phyloP scores from a whole-genome alignment of 2,113 vertebrate species.

The Thunnus thynnus region DNA sequence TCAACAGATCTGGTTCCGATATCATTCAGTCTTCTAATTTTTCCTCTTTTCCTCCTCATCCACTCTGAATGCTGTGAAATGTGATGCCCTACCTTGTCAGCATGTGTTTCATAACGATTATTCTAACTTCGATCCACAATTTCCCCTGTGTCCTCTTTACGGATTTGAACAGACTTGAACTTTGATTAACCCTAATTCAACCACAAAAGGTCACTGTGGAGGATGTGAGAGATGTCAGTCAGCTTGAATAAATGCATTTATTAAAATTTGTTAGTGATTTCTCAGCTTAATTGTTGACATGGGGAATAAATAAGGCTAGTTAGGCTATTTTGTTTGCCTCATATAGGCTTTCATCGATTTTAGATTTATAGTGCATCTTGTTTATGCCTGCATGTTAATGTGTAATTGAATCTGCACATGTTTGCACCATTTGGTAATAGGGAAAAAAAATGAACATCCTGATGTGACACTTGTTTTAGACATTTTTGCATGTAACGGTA shows the following conservation, averaged over 20 bases:
- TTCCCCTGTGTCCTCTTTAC: slow-evolving; percentile 37
- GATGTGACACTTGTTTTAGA: background rate
- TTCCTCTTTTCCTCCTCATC: background rate
- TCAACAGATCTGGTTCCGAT: slow-evolving; percentile 35
- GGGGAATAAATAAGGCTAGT: slow-evolving; percentile 7
- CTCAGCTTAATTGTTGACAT: slow-evolving; percentile 21
- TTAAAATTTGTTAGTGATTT: slow-evolving; percentile 10
- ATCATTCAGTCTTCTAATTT: slow-evolving; percentile 12
- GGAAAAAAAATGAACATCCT: background rate
- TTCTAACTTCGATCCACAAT: slow-evolving; percentile 42
- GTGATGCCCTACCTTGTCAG: slow-evolving; percentile 22
- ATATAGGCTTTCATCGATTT: slow-evolving; percentile 2
- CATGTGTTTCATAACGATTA: slow-evolving; percentile 41
- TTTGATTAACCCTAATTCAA: slow-evolving; percentile 61
- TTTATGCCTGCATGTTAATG: background rate
- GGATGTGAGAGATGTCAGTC: slow-evolving; percentile 16
- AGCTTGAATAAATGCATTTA: slow-evolving; percentile 36
- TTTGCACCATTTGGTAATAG: background rate
- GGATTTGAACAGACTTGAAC: slow-evolving; percentile 56
- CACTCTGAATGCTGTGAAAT: slow-evolving; percentile 5
- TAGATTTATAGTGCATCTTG: slow-evolving; percentile 7
- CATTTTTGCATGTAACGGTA: background rate
- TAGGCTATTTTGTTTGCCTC: background rate
- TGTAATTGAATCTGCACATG: background rate
- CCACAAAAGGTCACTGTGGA: slow-evolving; percentile 23